Evolutionary conservation across 2,888 invertebrate species (phyloP), one percentile per base, ranked within the genome.

Genomic region (Philopedon plagiatum): DNA sequence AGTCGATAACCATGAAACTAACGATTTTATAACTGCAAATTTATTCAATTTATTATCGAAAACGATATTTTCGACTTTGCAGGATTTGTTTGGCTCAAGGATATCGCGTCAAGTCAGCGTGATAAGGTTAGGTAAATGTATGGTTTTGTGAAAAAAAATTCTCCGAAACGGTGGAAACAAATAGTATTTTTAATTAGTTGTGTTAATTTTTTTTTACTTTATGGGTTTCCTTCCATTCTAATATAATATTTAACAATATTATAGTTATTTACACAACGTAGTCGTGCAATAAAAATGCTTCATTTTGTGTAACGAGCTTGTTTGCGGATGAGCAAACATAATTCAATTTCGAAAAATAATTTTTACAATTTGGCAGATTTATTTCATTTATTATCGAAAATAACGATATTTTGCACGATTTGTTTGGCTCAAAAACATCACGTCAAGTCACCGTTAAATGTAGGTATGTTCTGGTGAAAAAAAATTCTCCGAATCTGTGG

Each of bases 21-120:
- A 63, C 67, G 63, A 67, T 73, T 67, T 72, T 73, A 65, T 68
- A 63, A 73, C 68, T 73, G 73, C 65, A 73, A 73, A 73, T 73
- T 70, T 70, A 73, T 73, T 65, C 70, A 58, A 64, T 67, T 51
- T 73, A 61, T 56, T 57, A 71, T 63, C 54, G 54, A 60, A 70
- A 73, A 69, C 68, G 64, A 63, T 68, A 72, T 72, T 67, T 62
- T 72, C 58, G 71, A 71, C 64, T 60, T 65, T 44, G 63, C 39
- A 13, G 41, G 44, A 62, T 57, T 71, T 63, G 70, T 58, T 61
- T 19, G 44, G 54, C 65, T 66, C 71, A 71, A 71, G 71, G 71
- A 56, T 66, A 66, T 62, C 66, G 62, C 56, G 66, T 46, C 65
- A 34, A 34, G 37, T 26, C n/a, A 21, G 41, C 65, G 62, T 71